phyloP scores from a whole-genome alignment of 2,113 vertebrate species.

The Alectura lathami region DNA sequence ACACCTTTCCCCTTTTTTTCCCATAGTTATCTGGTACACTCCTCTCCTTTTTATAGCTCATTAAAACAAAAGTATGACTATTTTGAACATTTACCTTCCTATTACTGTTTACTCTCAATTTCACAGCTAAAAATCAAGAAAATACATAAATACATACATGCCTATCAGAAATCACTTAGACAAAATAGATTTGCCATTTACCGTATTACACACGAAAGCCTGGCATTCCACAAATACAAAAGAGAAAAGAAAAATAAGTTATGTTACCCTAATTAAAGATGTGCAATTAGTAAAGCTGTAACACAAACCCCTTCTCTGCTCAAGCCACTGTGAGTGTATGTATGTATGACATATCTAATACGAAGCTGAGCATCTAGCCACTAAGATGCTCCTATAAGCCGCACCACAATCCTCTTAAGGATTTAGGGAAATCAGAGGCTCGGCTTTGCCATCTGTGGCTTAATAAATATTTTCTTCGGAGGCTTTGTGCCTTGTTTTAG shows the following conservation, averaged over 20 bases:
- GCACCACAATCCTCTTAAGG: slow-evolving; percentile 71
- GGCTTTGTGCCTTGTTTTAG: slow-evolving; percentile 64
- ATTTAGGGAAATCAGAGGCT: slow-evolving; percentile 73
- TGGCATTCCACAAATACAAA: background rate
- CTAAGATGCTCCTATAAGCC: slow-evolving; percentile 69
- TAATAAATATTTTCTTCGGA: slow-evolving; percentile 68
- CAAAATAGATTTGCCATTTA: background rate
- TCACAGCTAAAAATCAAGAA: background rate
- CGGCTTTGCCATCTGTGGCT: slow-evolving; percentile 69
- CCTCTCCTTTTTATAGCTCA: background rate
- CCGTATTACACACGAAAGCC: background rate
- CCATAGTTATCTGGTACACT: background rate
- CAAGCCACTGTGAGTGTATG: background rate
- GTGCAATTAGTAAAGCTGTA: slow-evolving; percentile 41
- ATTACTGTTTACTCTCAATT: background rate
- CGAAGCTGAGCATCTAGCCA: slow-evolving; percentile 62
- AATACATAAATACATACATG: background rate
- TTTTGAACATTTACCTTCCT: background rate
- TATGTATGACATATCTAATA: slow-evolving; percentile 61
- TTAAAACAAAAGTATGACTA: background rate
- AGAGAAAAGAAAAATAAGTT: background rate
- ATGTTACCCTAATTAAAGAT: slow-evolving; percentile 34
- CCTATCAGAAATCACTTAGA: background rate
- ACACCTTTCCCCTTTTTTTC: background rate
- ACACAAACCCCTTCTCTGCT: slow-evolving; percentile 24